Base-by-base conservation (phyloP, 2,888 invertebrate species). In the Volucella zonaria region DNA sequence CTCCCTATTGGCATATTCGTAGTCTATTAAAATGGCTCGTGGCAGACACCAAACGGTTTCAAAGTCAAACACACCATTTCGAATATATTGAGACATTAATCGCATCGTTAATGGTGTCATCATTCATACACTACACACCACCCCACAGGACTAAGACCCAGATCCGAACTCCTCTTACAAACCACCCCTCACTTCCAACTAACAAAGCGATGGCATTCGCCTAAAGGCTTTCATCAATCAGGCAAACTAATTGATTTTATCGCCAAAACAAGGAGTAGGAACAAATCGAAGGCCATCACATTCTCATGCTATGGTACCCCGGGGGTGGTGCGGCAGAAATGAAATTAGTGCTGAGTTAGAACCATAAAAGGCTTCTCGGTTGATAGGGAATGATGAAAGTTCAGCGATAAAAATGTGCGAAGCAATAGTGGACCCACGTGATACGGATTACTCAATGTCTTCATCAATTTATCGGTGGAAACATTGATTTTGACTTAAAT, bases 41-140 rank as follows among this genome's bases (percentile, higher is more conserved):
- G 77, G 61, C 70, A 77, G 77, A 68, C 61, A 77, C 68, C 54
- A 31, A 77, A 68, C 14, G 77, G 47, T 62, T 68, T 61, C 68
- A 77, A 62, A 77, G 77, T 62, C 62, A 70, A 77, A 56, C 61
- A 38, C 68, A 62, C 77, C 77, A 70, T 77, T 31, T 31, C 31
- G 31, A 31, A 31, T 77, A 61, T 62, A 61, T 70, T 47, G 52
- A 61, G 73, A 62, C 77, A 77, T 77, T 77, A 77, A 70, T 62
- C 77, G 68, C 59, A 47, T 70, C 77, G 77, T 70, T 77, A 77
- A 77, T 77, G 68, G 77, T 77, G 77, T 62, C 77, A 77, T 77
- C 70, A 70, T 62, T 70, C 77, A 70, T 70, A 77, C 61, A 70
- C 52, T 68, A 40, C 45, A 42, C 11, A 42, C 58, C 58, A 58